Conservation (phyloP, 2,113 vertebrate genomes). For the Lathamus discolor region DNA sequence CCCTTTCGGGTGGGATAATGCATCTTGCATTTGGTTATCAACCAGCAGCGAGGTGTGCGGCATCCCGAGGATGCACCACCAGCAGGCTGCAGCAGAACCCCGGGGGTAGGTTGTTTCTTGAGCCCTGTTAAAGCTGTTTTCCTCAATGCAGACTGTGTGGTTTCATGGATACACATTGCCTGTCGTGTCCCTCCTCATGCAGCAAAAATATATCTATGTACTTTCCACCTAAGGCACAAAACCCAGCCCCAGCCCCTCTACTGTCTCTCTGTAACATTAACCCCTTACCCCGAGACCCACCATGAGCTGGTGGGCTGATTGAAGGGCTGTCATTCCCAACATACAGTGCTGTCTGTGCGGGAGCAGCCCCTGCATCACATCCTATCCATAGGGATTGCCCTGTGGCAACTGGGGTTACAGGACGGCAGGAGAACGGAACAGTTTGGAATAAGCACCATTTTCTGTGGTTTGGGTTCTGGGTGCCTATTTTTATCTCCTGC, state of each 20-base stretch:
- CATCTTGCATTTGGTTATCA: not conserved
- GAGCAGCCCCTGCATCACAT: not conserved
- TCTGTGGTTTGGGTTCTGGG: not conserved
- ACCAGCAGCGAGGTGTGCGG: not conserved
- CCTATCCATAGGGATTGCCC: not conserved
- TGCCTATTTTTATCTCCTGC: not conserved
- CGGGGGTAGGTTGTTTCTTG: fast-evolving
- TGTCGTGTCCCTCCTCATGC: not conserved
- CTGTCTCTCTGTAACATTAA: not conserved
- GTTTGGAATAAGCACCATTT: not conserved
- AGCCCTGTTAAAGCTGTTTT: not conserved
- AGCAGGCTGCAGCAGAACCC: not conserved
- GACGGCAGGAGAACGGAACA: not conserved
- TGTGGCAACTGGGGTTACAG: not conserved
- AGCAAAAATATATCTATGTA: not conserved
- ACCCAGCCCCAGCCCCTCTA: fast-evolving
- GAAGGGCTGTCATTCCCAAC: not conserved
- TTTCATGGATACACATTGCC: not conserved
- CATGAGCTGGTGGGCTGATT: not conserved
- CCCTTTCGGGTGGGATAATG: not conserved
- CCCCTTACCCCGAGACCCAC: fast-evolving
- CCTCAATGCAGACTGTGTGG: fast-evolving
- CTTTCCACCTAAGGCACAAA: not conserved
- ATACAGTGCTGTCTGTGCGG: fast-evolving
- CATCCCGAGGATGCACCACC: not conserved